Evolutionary conservation across 2,888 invertebrate genomes (phyloP), one percentile per base, ranked within the genome.

Genomic region (Eupsilia transversa): DNA sequence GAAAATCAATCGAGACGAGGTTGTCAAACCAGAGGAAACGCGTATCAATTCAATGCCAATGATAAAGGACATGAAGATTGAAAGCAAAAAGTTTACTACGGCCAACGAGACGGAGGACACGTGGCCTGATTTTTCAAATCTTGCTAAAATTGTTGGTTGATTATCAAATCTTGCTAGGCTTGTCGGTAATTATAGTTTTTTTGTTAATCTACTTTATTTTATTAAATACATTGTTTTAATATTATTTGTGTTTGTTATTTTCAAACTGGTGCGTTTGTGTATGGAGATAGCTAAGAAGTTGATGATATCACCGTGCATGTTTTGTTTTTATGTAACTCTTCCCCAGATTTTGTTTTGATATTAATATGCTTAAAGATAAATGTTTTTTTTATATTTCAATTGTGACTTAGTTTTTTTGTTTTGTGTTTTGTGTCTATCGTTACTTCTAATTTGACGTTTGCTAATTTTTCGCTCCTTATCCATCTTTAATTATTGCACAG

Each of bases 91-190:
- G 63, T 52, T 77, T 14, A 46, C 69, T 7, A 35, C 60, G 7
- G 49, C 76, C 0, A 95, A 95, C 70, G 95, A 95, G 0, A 94
- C 94, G 0, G 95, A 96, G 3, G 96, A 96, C 23, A 84, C 86
- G 0, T 96, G 96, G 96, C 93, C 95, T 0, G 96, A 96, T 78
- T 96, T 96, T 66, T 87, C 92, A 0, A 96, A 95, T 82, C 90
- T 96, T 69, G 95, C 94, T 20, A 95, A 93, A 64, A 94, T 96
- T 80, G 95, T 96, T 46, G 94, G 94, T 77, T 93, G 88, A 73
- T 57, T n/a, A 5, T 12, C 14, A 46, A 35, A 52, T 30, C 30
- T 46, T 23, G n/a, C 3, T 35, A n/a, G 1, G 33, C 3, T 4
- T n/a, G 0, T n/a, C 52, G 5, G 17, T 9, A 6, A 10, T 7